Percentiles rank a stretch among this genome's conserved stretches.
These are phyloP conservation scores for Tachina grossa DNA, from an alignment of 2,888 invertebrate species.

Conservation along the genomic window DNA sequence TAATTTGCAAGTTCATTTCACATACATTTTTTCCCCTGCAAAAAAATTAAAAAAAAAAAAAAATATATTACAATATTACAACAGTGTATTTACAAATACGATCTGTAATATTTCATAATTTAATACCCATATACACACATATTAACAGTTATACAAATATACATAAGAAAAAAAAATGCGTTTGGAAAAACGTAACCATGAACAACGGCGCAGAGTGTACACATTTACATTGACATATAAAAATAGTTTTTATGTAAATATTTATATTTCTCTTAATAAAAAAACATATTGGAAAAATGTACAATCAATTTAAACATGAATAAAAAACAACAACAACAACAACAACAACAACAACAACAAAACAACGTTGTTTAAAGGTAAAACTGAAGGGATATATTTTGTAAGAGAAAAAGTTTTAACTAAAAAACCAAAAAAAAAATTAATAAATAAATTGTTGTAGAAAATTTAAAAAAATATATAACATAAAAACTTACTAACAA, in stretches of 20 bases:
- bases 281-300: constrained; percentile 32
- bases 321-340: background rate
- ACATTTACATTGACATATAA: constrained; percentile 8
- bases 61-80: constrained; percentile 26
- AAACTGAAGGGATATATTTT: background rate
- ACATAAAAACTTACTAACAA: too few relatives aligned
- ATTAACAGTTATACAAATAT: background rate
- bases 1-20: background rate
- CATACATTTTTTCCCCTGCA: background rate
- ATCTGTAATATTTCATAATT: constrained; percentile 41
- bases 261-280: constrained; percentile 40
- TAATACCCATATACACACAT: constrained; percentile 7
- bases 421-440: too few relatives aligned
- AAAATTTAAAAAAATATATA: background rate
- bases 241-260: constrained; percentile 33
- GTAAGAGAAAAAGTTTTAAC: background rate
- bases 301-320: background rate
- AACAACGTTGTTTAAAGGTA: background rate
- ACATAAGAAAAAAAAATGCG: constrained; percentile 22
- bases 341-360: background rate
- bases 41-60: background rate
- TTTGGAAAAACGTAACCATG: background rate
- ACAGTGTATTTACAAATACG: constrained; percentile 35
- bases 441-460: background rate
- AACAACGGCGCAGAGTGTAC: background rate